phyloP scores from a whole-genome alignment of 2,888 invertebrate genomes.

The Muschampia plurimacula region DNA sequence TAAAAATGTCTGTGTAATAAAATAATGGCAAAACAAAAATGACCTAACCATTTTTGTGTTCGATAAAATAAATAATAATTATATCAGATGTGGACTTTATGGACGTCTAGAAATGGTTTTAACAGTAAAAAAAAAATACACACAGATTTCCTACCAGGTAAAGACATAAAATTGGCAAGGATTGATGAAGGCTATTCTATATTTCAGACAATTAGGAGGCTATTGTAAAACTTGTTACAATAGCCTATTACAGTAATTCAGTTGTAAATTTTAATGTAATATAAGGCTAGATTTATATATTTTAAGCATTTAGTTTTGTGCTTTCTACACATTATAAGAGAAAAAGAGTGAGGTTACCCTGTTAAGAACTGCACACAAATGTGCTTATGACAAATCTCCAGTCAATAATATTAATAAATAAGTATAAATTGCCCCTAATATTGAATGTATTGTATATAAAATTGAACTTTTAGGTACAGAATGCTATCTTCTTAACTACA shows the following conservation, averaged over 20 bases:
- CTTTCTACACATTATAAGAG: neutral
- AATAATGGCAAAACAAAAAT: neutral
- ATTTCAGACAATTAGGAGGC: neutral
- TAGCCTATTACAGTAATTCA: no score
- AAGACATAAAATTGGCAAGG: neutral
- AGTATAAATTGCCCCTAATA: neutral
- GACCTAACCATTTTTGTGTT: neutral
- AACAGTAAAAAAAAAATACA: no score
- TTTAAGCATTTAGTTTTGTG: neutral
- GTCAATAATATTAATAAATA: neutral
- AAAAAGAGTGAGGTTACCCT: conserved; percentile 15
- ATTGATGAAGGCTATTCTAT: neutral
- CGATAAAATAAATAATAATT: no score
- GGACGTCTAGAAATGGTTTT: no score
- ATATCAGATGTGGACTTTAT: no score
- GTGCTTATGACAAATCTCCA: conserved; percentile 11
- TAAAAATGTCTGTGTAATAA: no score
- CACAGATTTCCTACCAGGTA: neutral
- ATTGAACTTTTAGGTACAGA: neutral
- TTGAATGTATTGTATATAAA: neutral
- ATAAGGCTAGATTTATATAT: neutral
- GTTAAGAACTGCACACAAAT: conserved; percentile 10
- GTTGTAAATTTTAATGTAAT: no score
- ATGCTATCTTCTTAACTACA: neutral
- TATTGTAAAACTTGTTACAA: no score